A percentile compares a stretch with the other conserved stretches of the same genome.
phyloP scores from a whole-genome alignment of 2,113 vertebrate species.

The Agapornis roseicollis region DNA sequence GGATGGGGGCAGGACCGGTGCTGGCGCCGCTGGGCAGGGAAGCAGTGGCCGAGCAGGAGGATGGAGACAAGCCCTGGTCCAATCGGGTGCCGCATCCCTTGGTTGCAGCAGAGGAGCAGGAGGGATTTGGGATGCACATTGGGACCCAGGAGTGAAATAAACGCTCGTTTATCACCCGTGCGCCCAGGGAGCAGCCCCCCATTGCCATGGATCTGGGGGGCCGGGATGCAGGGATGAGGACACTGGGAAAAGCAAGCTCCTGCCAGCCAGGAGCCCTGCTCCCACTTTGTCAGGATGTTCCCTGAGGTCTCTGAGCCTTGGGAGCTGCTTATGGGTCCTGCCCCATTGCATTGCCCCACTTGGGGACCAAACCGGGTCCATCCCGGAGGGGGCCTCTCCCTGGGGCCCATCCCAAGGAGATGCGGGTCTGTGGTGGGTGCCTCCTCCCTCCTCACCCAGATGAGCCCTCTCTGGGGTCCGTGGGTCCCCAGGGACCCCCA shows the following conservation, averaged over 20 bases:
- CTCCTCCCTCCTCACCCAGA: not conserved
- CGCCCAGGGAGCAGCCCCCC: not conserved
- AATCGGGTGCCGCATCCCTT: rapidly evolving
- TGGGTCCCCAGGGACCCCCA: not conserved
- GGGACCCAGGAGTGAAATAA: not conserved
- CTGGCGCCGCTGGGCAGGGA: not conserved
- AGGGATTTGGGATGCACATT: not conserved
- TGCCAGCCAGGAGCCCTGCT: not conserved
- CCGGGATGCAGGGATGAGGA: not conserved
- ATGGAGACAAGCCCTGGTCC: not conserved
- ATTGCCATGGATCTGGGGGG: not conserved
- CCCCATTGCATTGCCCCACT: not conserved
- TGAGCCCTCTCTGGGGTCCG: not conserved
- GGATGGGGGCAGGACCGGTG: rapidly evolving
- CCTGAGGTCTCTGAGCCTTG: not conserved
- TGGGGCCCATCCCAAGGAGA: not conserved
- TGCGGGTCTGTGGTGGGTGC: not conserved
- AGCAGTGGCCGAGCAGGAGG: not conserved
- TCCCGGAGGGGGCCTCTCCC: not conserved
- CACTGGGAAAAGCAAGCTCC: not conserved
- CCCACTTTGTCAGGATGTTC: not conserved
- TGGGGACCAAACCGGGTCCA: rapidly evolving
- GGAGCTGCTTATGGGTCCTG: not conserved
- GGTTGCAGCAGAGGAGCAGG: not conserved
- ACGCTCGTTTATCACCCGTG: not conserved